A percentile compares a stretch with the other conserved stretches of the same genome.
Evolutionary conservation across 2,888 invertebrate genomes (phyloP).

Genomic region (Agapostemon virescens): DNA sequence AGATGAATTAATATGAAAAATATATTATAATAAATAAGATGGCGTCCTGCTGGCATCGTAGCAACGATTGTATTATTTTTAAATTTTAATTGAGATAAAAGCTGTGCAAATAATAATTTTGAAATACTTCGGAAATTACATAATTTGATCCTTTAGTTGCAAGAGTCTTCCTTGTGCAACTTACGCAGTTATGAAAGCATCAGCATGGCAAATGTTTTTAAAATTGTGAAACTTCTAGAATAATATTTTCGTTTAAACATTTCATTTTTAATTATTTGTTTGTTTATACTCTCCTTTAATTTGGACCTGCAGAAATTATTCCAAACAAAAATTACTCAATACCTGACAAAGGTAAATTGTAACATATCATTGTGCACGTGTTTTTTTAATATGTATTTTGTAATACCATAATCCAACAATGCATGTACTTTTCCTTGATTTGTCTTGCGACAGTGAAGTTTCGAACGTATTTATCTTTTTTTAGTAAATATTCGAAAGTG

Average conservation of each 20-base stretch:
- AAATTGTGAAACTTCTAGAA: neutral
- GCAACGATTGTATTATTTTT: neutral
- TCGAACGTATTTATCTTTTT: neutral
- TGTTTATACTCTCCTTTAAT: too few relatives aligned
- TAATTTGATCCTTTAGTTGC: neutral
- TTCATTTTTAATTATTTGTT: neutral
- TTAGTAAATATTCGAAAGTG: neutral
- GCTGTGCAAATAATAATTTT: neutral
- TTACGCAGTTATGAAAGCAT: too few relatives aligned
- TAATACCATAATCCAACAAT: too few relatives aligned
- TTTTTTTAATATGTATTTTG: too few relatives aligned
- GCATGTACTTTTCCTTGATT: neutral
- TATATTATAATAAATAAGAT: neutral
- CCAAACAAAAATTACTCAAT: neutral
- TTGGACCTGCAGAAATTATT: neutral
- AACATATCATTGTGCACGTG: too few relatives aligned
- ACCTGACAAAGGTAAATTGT: neutral
- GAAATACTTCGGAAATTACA: neutral
- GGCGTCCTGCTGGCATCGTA: neutral
- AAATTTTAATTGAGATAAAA: neutral
- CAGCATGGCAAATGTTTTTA: neutral
- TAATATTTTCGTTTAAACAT: neutral
- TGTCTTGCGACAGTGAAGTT: neutral
- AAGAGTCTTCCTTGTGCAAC: neutral
- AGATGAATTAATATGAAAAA: neutral